Conservation (phyloP, 2,888 invertebrate species). For the Buathra laborator region DNA sequence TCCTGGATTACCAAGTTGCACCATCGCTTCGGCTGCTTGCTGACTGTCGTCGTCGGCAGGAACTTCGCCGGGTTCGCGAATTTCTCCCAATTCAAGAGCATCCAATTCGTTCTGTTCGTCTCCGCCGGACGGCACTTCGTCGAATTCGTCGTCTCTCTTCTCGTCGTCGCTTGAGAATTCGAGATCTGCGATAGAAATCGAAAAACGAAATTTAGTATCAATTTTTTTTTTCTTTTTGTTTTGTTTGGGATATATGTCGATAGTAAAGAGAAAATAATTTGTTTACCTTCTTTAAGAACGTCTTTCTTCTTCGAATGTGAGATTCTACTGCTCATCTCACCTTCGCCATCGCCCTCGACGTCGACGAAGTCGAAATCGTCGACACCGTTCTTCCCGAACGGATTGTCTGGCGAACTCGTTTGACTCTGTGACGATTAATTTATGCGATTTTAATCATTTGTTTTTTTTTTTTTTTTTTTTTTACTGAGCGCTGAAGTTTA, state of each 20-base stretch:
- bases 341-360: constrained; percentile 87
- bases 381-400: constrained; percentile 83
- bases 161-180: constrained; percentile 91
- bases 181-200: constrained; percentile 86
- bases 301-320: constrained; percentile 88
- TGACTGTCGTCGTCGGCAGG: constrained; percentile 88
- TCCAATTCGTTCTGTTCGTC: constrained; percentile 85
- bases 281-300: constrained; percentile 90
- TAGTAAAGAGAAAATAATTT: constrained; percentile 43
- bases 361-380: constrained; percentile 89
- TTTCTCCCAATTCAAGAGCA: constrained; percentile 79
- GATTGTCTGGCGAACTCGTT: constrained; percentile 88
- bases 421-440: constrained; percentile 85
- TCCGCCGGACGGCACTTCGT: constrained; percentile 87
- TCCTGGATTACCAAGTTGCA: constrained; percentile 89
- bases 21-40: constrained; percentile 92
- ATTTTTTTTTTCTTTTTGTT: background rate
- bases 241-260: background rate
- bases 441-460: background rate
- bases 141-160: constrained; percentile 89
- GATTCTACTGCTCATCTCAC: constrained; percentile 81
- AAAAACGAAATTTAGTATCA: too few relatives aligned
- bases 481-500: background rate
- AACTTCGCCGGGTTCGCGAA: constrained; percentile 80
- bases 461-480: too few relatives aligned